Evolutionary conservation across 2,797 vertebrate species (phyloP), one percentile per base, ranked within the genome.

Genomic region (Helicolenus hilgendorfi): DNA sequence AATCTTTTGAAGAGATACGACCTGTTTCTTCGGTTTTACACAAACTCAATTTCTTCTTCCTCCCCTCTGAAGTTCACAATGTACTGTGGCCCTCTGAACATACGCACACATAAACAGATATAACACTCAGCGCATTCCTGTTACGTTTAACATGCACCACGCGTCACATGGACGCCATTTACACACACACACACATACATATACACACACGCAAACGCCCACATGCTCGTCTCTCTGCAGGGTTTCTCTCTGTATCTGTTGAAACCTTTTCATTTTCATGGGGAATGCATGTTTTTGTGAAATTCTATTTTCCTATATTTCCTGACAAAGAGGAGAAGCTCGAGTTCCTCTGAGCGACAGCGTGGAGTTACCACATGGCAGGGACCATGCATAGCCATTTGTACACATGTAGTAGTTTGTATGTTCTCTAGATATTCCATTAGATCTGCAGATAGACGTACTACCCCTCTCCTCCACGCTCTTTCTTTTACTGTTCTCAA

Each of bases 1-100:
- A 67, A 98, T 98, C 93, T 98, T 98, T 84, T 98, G 82, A 97
- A 93, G 79, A 45, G 18, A 45, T 24, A 1, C 4, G 0, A 56
- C 70, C 0, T 55, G 27, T 79, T 64, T 55, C 79, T 89, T 75
- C 67, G 49, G 24, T 77, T 86, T 77, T 36, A 80, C 80, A 81
- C 59, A 91, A 89, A 84, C 84, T 87, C 22, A n/a, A 56, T 84
- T 70, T 81, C 72, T 56, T 84, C 78, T 79, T 79, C 84, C 70
- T 88, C 81, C 70, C 56, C 75, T 85, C 86, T 79, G 75, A 94
- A 74, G 83, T 86, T 94, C 75, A 79, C 87, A 67, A 67, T 87
- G 74, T 89, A 72, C 79, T 83, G 78, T 90, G 87, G 88, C 83
- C 89, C 60, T 85, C 83, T 68, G 33, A 86, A 85, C 75, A 90